These are phyloP conservation scores for Psephotus haematonotus DNA, from an alignment of 2,113 vertebrate species.

Conservation along the genomic window DNA sequence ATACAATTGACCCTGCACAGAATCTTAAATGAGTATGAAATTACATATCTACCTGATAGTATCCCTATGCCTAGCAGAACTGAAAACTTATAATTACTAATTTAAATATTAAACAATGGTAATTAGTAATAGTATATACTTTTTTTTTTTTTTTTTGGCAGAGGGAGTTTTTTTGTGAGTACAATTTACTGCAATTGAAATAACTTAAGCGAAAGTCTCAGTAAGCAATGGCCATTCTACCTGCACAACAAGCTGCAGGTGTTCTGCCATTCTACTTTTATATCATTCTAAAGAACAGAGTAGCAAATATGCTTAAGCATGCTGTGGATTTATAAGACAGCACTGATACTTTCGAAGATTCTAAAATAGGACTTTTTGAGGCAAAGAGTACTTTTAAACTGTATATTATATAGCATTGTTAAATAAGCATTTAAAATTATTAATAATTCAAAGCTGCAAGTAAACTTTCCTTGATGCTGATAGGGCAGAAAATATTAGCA, in stretches of 20 bases:
- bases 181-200: background rate
- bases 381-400: background rate
- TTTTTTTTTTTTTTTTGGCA: background rate
- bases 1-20: background rate
- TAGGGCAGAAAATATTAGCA: background rate
- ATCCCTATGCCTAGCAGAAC: background rate
- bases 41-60: background rate
- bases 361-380: background rate
- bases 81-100: background rate
- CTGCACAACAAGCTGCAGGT: background rate
- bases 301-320: rapidly evolving
- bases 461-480: background rate
- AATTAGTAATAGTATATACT: no score
- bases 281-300: background rate
- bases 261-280: background rate
- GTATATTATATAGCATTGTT: background rate
- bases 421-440: background rate
- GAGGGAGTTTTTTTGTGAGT: background rate
- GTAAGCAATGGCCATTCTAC: background rate
- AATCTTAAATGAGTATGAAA: background rate
- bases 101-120: background rate
- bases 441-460: background rate
- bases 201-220: background rate
- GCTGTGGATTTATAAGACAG: background rate
- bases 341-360: background rate